Base-by-base conservation (phyloP, 1,140 invertebrate species). In the Pararge aegeria region DNA sequence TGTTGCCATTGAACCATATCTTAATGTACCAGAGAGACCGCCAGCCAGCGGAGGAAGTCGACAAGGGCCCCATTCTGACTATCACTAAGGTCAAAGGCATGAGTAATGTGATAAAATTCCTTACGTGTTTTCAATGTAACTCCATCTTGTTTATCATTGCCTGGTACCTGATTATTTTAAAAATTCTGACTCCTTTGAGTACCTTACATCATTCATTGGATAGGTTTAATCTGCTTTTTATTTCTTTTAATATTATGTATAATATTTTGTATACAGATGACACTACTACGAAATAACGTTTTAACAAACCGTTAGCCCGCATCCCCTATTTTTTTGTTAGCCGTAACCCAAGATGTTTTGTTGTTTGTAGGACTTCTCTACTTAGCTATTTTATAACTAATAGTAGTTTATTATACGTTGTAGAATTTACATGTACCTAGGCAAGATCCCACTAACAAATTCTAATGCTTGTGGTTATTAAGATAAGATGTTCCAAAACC, bases 1-100 rank as follows among this genome's bases (percentile, higher is more conserved):
- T 79, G 76, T 80, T 67, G 49, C 53, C 70, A 68, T 58, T 75
- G 64, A 72, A 73, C 65, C 75, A 55, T 75, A 68, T 70, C 71
- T 37, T 53, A 66, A 60, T 40, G 69, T 73, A 71, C 58, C 66
- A 71, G 67, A 66, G 61, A 13, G 20, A 56, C 63, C 69, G 62
- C 62, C 66, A 71, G 62, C 62, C 66, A 68, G 46, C 60, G 59
- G 46, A 74, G 77, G 80, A 83, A 78, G 72, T 77, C 24, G 51
- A 68, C 73, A 68, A 75, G 70, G 76, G 68, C 68, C 46, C 34
- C 13, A 12, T n/a, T n/a, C n/a, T n/a, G 49, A 37, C 64, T 64
- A 61, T 65, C 66, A 40, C 38, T 54, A 74, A 78, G 68, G 73
- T 73, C 70, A 73, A 70, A 73, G 66, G 72, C 73, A 58, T 59